A percentile compares a stretch with the other conserved stretches of the same genome.
Evolutionary conservation across 1,140 invertebrate genomes (phyloP).

Genomic region (Zeugodacus cucurbitae): DNA sequence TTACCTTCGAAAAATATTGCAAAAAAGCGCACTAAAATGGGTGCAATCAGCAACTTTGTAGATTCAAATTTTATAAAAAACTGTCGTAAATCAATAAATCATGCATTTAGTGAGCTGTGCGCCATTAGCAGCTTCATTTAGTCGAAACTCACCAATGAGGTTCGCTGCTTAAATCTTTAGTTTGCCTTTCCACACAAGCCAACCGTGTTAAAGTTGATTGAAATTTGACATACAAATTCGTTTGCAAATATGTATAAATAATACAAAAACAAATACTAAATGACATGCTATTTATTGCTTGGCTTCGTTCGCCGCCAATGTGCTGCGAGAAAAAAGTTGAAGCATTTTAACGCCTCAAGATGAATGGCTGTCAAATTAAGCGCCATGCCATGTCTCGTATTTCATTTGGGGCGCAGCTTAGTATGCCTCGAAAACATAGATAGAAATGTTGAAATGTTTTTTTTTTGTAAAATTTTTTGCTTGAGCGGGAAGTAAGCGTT

Average conservation of each 20-base stretch:
- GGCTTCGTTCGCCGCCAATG: neutral
- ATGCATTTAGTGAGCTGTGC: no score
- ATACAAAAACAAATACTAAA: neutral
- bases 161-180: slow-evolving; percentile 48
- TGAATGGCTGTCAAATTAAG: slow-evolving; percentile 21
- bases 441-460: neutral
- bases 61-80: neutral
- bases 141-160: slow-evolving; percentile 42
- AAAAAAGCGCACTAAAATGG: neutral
- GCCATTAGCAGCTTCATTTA: no score
- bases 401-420: neutral
- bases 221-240: neutral
- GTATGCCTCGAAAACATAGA: neutral
- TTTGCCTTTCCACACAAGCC: neutral
- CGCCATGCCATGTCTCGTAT: neutral
- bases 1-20: neutral
- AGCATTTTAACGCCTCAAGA: slow-evolving; percentile 7
- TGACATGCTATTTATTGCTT: neutral
- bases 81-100: neutral
- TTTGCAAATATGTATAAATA: no score
- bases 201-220: neutral
- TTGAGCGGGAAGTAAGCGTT: neutral
- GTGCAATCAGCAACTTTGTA: neutral
- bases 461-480: neutral
- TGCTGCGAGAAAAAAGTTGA: neutral